A percentile compares a stretch with the other conserved stretches of the same genome.
Conservation (phyloP, 2,797 vertebrate species). For the Coendou prehensilis region DNA sequence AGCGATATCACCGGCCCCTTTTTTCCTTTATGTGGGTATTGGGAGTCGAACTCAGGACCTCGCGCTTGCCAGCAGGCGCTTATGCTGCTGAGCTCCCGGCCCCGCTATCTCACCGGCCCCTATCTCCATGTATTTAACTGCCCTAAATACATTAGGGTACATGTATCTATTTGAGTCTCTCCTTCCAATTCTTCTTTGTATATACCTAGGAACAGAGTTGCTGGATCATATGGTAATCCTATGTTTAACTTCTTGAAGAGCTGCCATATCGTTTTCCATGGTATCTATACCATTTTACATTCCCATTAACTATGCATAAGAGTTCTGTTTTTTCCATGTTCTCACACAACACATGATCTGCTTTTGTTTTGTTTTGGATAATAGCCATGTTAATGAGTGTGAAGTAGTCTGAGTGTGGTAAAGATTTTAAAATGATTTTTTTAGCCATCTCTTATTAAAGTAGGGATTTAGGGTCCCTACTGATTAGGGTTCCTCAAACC, state of each 20-base stretch:
- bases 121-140: neutral
- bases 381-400: neutral
- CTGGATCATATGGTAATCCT: neutral
- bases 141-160: neutral
- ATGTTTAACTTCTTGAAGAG: neutral
- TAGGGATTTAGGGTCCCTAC: neutral
- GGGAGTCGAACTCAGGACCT: no score
- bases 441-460: neutral
- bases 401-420: neutral
- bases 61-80: no score
- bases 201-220: neutral
- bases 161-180: neutral
- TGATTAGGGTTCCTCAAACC: neutral
- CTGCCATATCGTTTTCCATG: neutral
- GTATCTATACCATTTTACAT: neutral
- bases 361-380: conserved; percentile 29
- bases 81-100: no score
- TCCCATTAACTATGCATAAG: neutral
- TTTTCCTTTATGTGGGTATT: no score
- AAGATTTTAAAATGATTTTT: neutral
- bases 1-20: no score
- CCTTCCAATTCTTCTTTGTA: neutral
- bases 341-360: neutral
- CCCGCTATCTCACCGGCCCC: no score
- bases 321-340: neutral